These are phyloP conservation scores for Dolichallabes microphthalmus DNA, from an alignment of 2,113 vertebrate species.

Conservation along the genomic window DNA sequence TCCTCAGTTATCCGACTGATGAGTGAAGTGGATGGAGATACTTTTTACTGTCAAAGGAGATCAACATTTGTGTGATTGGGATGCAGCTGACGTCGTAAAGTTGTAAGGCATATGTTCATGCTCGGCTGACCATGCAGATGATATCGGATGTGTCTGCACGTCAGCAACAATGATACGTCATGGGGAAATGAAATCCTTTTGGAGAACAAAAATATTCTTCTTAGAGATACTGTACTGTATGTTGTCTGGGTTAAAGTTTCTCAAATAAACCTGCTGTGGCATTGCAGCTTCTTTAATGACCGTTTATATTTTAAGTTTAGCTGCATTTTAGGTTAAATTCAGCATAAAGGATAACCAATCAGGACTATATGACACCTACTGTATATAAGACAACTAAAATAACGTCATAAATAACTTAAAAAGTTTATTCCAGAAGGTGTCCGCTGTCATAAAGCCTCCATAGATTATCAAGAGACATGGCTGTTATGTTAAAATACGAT, in stretches of 20 bases:
- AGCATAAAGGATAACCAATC: background rate
- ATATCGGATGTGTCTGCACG: background rate
- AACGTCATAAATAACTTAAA: background rate
- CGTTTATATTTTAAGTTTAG: background rate
- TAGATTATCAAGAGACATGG: background rate
- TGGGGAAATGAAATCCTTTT: background rate
- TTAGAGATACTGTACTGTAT: too few species aligned
- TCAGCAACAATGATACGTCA: background rate
- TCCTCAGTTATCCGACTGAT: slow-evolving; percentile 57
- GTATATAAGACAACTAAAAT: background rate
- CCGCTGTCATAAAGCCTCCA: slow-evolving; percentile 4
- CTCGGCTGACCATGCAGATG: background rate
- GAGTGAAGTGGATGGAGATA: slow-evolving; percentile 51
- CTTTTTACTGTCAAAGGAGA: slow-evolving; percentile 21
- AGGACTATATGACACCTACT: background rate
- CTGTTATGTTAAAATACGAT: background rate
- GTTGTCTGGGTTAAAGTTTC: background rate
- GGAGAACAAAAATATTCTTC: background rate
- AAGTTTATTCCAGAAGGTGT: background rate
- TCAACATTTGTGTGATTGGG: background rate
- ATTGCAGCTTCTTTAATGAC: background rate
- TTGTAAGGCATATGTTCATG: background rate
- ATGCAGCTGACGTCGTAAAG: slow-evolving; percentile 2
- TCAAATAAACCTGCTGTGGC: background rate
- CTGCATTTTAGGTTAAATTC: too few species aligned